phyloP scores from a whole-genome alignment of 2,888 invertebrate species.

The Mythimna impura region DNA sequence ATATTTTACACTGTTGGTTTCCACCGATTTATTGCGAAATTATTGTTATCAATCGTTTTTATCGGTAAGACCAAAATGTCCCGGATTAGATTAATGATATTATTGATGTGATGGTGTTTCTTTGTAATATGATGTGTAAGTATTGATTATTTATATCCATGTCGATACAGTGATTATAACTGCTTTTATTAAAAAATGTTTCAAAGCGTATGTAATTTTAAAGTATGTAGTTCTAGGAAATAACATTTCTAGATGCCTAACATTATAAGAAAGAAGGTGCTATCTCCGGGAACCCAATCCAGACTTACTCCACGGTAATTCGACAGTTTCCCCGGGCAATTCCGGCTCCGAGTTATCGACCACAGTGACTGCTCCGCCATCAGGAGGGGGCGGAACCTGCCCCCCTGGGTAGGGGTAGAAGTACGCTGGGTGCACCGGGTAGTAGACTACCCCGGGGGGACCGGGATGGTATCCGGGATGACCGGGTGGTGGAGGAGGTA shows the following conservation, averaged over 20 bases:
- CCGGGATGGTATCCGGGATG: conserved; percentile 64
- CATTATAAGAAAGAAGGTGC: conserved; percentile 69
- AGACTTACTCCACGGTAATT: conserved; percentile 89
- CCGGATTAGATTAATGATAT: conserved; percentile 61
- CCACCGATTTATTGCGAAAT: conserved; percentile 39
- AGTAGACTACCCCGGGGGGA: conserved; percentile 76
- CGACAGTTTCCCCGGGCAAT: conserved; percentile 87
- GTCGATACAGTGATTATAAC: conserved; percentile 3
- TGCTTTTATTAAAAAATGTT: background rate
- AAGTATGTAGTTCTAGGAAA: background rate
- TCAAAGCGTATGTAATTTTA: background rate
- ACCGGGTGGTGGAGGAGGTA: conserved; percentile 68
- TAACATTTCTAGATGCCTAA: conserved; percentile 15
- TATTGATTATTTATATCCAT: conserved; percentile 12
- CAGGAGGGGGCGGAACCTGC: conserved; percentile 63
- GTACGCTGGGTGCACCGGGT: conserved; percentile 85
- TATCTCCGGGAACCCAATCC: conserved; percentile 73
- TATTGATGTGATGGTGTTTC: conserved; percentile 45
- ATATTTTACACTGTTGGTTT: conserved; percentile 17
- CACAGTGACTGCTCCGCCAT: conserved; percentile 72
- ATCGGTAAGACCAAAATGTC: conserved; percentile 47
- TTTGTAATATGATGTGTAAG: conserved; percentile 22
- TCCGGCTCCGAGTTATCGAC: conserved; percentile 78
- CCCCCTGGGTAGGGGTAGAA: conserved; percentile 81
- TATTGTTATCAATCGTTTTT: conserved; percentile 53